Conservation (phyloP, 1,140 invertebrate genomes). For the Dendrolimus kikuchii region DNA sequence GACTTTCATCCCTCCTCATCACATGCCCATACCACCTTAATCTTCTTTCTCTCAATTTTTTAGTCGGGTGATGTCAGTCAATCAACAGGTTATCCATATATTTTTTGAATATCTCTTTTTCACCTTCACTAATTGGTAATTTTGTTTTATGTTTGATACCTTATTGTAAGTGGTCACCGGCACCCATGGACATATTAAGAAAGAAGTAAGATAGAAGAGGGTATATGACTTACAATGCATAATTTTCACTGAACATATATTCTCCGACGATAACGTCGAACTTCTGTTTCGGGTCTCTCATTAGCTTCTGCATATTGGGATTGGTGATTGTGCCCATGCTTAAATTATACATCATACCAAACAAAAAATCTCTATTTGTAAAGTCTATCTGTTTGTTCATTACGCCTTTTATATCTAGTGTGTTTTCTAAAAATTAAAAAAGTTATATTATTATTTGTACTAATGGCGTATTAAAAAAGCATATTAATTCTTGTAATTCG, state of each 20-base stretch:
- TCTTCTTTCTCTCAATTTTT: too few relatives aligned
- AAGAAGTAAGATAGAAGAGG: not conserved
- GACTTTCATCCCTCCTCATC: too few relatives aligned
- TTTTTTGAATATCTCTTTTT: too few relatives aligned
- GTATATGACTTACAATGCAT: conserved; percentile 10
- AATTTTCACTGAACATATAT: conserved; percentile 16
- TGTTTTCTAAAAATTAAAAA: not conserved
- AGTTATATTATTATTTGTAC: too few relatives aligned
- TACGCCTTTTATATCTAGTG: not conserved
- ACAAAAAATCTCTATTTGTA: not conserved
- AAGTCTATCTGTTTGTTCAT: not conserved
- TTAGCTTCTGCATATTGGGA: conserved; percentile 7
- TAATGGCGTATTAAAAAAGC: too few relatives aligned
- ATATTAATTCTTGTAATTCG: too few relatives aligned
- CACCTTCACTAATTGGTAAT: too few relatives aligned
- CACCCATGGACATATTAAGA: not conserved
- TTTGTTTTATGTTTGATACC: too few relatives aligned
- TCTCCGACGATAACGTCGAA: conserved; percentile 19
- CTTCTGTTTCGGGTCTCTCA: conserved; percentile 12
- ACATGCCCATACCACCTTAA: too few relatives aligned
- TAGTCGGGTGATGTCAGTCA: too few relatives aligned
- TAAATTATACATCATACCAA: not conserved
- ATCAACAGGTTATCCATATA: too few relatives aligned
- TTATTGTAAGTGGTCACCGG: too few relatives aligned
- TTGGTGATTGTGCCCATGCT: not conserved